Evolutionary conservation across 2,113 vertebrate genomes (phyloP), one percentile per base, ranked within the genome.

Genomic region (Phyllopteryx taeniolatus): DNA sequence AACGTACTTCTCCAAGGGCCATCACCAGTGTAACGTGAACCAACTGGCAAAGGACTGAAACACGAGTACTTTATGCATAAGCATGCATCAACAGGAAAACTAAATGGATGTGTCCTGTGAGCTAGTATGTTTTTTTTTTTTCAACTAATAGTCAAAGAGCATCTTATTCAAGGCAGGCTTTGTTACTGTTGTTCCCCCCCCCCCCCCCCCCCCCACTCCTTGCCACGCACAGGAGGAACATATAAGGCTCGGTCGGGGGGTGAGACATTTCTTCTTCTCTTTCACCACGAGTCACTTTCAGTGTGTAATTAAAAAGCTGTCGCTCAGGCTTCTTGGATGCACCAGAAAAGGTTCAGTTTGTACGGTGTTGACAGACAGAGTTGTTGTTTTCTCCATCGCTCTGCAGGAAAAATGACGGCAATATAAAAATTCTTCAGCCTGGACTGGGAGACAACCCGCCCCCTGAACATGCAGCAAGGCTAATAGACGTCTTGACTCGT

Each of bases 321-420:
- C 44, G 19, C 43, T 27, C n/a, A 46, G 43, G 63, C 31, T 61
- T 35, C 33, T 14, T 35, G 0, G 5, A 35, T 14, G 35, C 7
- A 31, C 8, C 59, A 61, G 4, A 59, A 31, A 22, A 7, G 8
- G 1, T 59, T 51, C 47, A 54, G 0, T 13, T 74, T 82, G 75
- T 78, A 81, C 47, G 2, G 77, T 10, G 49, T 76, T 44, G 76
- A 60, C 67, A 27, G 73, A 68, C 72, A 65, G 22, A 72, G 72
- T 3, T 73, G 67, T 54, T 76, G 56, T 62, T 80, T 82, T 64
- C 70, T 67, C 8, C 35, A 22, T 59, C 8, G 57, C 65, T 71
- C 9, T 14, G 35, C 13, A n/a, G 33, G 2, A 11, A 15, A 72
- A 15, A 17, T 15, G 15, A 35, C 5, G 14, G 19, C n/a, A 11